Percentiles rank a stretch among this genome's conserved stretches.
Conservation (phyloP, 2,797 vertebrate species). For the Syndactyla subalaris region DNA sequence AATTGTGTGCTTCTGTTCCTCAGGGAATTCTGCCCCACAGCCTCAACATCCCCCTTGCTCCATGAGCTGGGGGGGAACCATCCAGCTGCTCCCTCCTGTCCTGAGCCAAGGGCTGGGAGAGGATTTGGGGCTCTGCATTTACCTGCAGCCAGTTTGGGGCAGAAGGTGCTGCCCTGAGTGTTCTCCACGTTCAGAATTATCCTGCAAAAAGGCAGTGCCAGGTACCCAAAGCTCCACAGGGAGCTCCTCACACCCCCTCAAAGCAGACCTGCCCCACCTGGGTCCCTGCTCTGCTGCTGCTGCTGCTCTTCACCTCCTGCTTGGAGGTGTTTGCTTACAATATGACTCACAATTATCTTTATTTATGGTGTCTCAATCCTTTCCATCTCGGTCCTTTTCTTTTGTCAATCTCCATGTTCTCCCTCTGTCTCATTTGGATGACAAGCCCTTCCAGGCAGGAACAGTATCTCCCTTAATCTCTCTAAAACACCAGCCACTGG, state of each 20-base stretch:
- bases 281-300: neutral
- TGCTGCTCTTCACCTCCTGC: neutral
- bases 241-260: neutral
- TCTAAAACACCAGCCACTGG: neutral
- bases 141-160: neutral
- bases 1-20: neutral
- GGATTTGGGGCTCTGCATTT: neutral
- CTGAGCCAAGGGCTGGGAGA: neutral
- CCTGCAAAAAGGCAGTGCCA: neutral
- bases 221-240: rapidly evolving
- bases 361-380: neutral
- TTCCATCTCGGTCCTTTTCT: neutral
- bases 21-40: rapidly evolving
- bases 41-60: rapidly evolving
- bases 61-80: rapidly evolving
- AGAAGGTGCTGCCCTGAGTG: rapidly evolving
- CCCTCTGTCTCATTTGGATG: neutral
- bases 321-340: neutral
- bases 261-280: neutral
- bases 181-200: rapidly evolving
- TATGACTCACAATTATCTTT: neutral
- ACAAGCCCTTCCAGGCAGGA: slow-evolving; percentile 42
- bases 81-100: neutral
- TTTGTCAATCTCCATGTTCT: neutral
- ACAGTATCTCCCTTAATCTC: slow-evolving; percentile 29